Percentiles rank a stretch among this genome's conserved stretches.
These are phyloP conservation scores for Erpobdella octoculata DNA, from an alignment of 2,888 invertebrate genomes.

Conservation along the genomic window DNA sequence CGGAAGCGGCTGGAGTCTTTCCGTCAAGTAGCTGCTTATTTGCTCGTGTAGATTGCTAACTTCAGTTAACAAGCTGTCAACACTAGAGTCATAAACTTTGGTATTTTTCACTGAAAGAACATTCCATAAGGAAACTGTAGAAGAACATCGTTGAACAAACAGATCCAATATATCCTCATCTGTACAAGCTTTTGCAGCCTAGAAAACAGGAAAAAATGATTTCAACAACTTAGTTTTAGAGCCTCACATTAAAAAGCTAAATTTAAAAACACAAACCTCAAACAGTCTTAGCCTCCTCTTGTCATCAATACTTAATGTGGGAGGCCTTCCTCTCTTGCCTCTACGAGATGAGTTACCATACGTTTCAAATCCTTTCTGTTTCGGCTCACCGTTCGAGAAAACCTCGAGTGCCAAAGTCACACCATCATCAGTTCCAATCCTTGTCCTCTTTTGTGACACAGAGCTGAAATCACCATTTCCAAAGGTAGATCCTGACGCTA, in stretches of 20 bases:
- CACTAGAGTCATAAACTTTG: slow-evolving; percentile 21
- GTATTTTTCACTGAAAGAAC: slow-evolving; percentile 10
- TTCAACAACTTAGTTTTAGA: background rate
- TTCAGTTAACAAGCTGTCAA: slow-evolving; percentile 18
- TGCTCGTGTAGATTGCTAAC: slow-evolving; percentile 25
- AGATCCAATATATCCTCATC: slow-evolving; percentile 27
- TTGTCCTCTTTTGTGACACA: background rate
- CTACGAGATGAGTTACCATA: background rate
- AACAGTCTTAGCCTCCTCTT: slow-evolving; percentile 14
- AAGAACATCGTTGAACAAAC: slow-evolving; percentile 13
- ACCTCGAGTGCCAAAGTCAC: slow-evolving; percentile 8
- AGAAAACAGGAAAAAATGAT: background rate
- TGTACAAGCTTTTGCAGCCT: slow-evolving; percentile 10
- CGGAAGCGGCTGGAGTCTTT: slow-evolving; percentile 15
- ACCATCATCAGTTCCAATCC: slow-evolving; percentile 1
- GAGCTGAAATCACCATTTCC: background rate
- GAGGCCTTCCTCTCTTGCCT: background rate
- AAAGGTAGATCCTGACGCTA: background rate
- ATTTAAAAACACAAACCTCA: slow-evolving; percentile 4
- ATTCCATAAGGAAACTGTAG: slow-evolving; percentile 20
- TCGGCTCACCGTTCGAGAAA: slow-evolving; percentile 5
- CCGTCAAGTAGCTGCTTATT: slow-evolving; percentile 16
- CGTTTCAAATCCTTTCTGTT: slow-evolving; percentile 7
- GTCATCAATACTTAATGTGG: background rate
- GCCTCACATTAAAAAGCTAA: background rate